Base-by-base conservation (phyloP, 2,113 vertebrate species). In the Halichoerus grypus region DNA sequence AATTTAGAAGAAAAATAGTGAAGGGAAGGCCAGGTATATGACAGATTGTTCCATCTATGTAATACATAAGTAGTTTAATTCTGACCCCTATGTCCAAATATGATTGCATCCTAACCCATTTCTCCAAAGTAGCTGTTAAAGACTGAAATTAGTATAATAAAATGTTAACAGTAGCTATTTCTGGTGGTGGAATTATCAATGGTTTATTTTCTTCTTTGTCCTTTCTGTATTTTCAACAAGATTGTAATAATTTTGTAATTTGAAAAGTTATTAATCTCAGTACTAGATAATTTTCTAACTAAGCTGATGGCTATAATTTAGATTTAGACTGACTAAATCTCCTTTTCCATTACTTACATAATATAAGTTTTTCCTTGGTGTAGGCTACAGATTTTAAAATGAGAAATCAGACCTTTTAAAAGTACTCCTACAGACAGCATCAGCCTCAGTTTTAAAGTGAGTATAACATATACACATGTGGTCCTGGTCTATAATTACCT, bases 371-470 rank as follows among this genome's bases (percentile, higher is more conserved):
- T 86, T 84, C 69, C 63, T 91, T 53, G 59, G 39, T 26, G 22
- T 84, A 69, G 33, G 76, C 51, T 97, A 81, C 14, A 42, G 59
- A 91, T 21, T 84, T 90, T 61, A 83, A 94, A 61, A 67, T 22
- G 57, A 65, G 22, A 97, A 97, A 67, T 59, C 59, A 95, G 53
- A 51, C 65, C 93, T 96, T 94, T 84, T 55, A 88, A 95, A 96
- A 94, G 36, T 53, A 1, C 3, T 26, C 31, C 36, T 53, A 49
- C 7, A 77, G 65, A 46, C 26, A 67, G 59, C 12, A 12, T 10
- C 46, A 80, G 42, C 28, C 36, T 81, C 21, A 16, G 36, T 77
- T 77, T 51, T 85, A 74, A 87, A 85, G 42, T n/a, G 28, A 96
- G 9, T 61, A 55, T 61, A 88, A 79, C 8, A 91, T 24, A 91